phyloP scores from a whole-genome alignment of 2,113 vertebrate species.

The Lepisosteus osseus region DNA sequence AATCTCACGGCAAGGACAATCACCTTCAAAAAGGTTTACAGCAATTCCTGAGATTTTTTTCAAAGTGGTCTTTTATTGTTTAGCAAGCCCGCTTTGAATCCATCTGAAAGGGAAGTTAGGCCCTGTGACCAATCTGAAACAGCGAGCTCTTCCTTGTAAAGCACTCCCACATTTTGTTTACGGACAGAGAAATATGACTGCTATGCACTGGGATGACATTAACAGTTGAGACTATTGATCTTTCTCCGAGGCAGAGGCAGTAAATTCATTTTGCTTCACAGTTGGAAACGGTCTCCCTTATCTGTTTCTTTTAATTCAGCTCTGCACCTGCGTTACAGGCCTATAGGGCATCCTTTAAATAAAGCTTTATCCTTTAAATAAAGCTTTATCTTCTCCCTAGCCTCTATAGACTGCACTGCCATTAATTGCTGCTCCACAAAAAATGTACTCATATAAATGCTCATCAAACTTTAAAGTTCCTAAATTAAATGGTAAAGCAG shows the following conservation, averaged over 20 bases:
- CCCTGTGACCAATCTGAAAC: slow-evolving; percentile 66
- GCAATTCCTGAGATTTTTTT: slow-evolving; percentile 55
- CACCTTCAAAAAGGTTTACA: slow-evolving; percentile 35
- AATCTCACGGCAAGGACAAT: slow-evolving; percentile 19
- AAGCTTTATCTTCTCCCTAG: no score
- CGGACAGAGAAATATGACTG: slow-evolving; percentile 5
- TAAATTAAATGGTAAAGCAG: no score
- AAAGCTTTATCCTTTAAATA: no score
- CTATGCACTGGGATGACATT: neutral
- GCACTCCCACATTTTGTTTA: slow-evolving; percentile 25
- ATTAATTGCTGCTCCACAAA: neutral
- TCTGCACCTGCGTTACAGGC: no score
- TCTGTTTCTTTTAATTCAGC: no score
- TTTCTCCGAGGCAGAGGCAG: neutral
- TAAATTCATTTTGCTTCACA: neutral
- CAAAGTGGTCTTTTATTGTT: slow-evolving; percentile 49
- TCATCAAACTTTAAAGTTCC: no score
- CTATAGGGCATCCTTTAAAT: no score
- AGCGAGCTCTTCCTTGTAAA: slow-evolving; percentile 27
- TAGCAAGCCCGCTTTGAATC: slow-evolving; percentile 49
- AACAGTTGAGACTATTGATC: neutral
- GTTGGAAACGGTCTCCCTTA: no score
- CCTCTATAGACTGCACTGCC: no score
- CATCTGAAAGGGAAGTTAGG: slow-evolving; percentile 35
- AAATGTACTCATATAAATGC: no score